Percentiles rank a stretch among this genome's conserved stretches.
These are phyloP conservation scores for Drosophila carrolli DNA, from an alignment of 1,140 invertebrate species.

Conservation along the genomic window DNA sequence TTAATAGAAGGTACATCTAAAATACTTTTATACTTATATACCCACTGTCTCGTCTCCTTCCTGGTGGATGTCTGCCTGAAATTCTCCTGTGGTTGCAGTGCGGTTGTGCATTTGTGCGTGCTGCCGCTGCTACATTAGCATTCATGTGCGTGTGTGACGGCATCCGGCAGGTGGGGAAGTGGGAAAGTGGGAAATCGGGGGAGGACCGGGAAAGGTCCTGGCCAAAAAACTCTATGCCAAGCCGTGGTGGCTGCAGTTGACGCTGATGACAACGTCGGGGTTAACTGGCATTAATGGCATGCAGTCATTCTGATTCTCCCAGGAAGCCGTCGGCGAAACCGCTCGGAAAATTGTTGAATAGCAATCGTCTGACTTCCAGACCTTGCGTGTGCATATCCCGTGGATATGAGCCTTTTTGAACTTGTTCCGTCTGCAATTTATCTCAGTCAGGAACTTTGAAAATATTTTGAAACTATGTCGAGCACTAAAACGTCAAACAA, in stretches of 20 bases:
- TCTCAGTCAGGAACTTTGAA: conserved; percentile 21
- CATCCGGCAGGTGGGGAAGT: conserved; percentile 7
- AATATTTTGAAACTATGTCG: conserved; percentile 16
- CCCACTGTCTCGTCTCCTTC: conserved; percentile 29
- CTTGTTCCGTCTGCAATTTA: conserved; percentile 1
- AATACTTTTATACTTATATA: not conserved
- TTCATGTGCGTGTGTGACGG: conserved; percentile 65
- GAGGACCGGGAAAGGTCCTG: conserved; percentile 16
- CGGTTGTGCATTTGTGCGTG: conserved; percentile 77
- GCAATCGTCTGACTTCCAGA: conserved; percentile 28
- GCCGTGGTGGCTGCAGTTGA: conserved; percentile 61
- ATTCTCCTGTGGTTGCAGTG: conserved; percentile 62
- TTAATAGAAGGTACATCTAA: no score
- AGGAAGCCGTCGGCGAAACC: conserved; percentile 35
- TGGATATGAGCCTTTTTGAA: not conserved
- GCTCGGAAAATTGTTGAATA: conserved; percentile 65
- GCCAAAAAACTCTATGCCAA: conserved; percentile 58
- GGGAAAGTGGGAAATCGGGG: conserved; percentile 15
- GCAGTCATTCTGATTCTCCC: conserved; percentile 66
- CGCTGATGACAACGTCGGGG: conserved; percentile 66
- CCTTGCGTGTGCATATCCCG: conserved; percentile 29
- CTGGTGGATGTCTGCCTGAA: conserved; percentile 34
- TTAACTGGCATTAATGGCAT: conserved; percentile 82
- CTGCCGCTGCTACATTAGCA: conserved; percentile 65
- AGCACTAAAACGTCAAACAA: conserved; percentile 11